These are phyloP conservation scores for Portevinia maculata DNA, from an alignment of 2,888 invertebrate species.

Conservation along the genomic window DNA sequence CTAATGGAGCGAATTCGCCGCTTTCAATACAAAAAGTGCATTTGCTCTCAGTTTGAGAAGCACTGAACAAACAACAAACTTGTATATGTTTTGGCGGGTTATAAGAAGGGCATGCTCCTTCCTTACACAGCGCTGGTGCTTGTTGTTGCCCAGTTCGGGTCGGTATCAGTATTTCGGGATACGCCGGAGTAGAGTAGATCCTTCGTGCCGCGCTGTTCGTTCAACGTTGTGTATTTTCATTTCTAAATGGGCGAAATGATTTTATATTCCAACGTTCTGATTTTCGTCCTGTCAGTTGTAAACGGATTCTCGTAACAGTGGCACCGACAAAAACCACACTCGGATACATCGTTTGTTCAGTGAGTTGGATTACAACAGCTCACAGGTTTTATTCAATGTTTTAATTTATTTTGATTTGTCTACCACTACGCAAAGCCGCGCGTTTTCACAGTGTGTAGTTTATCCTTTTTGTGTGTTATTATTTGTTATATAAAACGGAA, in stretches of 20 bases:
- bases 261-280: constrained; percentile 73
- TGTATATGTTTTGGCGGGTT: constrained; percentile 68
- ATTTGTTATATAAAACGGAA: neutral
- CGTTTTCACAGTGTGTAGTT: constrained; percentile 25
- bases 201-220: constrained; percentile 27
- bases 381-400: constrained; percentile 16
- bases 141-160: constrained; percentile 34
- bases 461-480: constrained; percentile 39
- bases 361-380: constrained; percentile 21
- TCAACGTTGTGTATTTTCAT: constrained; percentile 55
- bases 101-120: constrained; percentile 67
- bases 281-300: constrained; percentile 73
- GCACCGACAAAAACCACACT: constrained; percentile 62
- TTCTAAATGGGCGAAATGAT: constrained; percentile 72
- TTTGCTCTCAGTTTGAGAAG: constrained; percentile 41
- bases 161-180: constrained; percentile 25
- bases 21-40: neutral
- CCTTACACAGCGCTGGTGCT: constrained; percentile 27
- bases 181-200: constrained; percentile 42
- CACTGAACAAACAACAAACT: neutral
- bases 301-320: constrained; percentile 74
- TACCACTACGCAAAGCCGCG: constrained; percentile 41
- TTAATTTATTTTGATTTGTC: constrained; percentile 41
- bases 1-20: constrained; percentile 44
- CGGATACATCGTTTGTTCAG: constrained; percentile 49